Conservation (phyloP, 1,140 invertebrate species). For the Spodoptera litura region DNA sequence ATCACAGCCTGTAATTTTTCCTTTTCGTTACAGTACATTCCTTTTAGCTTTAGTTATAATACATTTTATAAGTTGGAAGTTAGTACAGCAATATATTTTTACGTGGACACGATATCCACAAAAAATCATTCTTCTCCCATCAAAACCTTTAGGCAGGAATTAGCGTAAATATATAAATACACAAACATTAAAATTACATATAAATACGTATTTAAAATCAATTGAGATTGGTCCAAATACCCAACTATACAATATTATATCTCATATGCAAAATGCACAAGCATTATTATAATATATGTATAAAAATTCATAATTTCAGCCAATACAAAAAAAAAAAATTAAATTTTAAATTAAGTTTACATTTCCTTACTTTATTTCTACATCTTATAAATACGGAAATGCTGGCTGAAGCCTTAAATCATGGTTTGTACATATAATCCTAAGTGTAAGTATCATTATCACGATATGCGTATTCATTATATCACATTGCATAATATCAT, state of each 20-base stretch:
- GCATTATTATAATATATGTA: neutral
- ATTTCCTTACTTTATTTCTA: constrained; percentile 14
- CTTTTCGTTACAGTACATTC: too few relatives aligned
- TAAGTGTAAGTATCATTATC: constrained; percentile 48
- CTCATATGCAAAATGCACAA: too few relatives aligned
- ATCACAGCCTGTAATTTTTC: too few relatives aligned
- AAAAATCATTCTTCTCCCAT: neutral
- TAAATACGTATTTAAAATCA: neutral
- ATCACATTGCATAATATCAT: constrained; percentile 41
- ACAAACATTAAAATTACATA: neutral
- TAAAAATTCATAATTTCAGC: neutral
- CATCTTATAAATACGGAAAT: constrained; percentile 10
- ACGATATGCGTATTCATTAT: constrained; percentile 49
- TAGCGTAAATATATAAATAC: neutral
- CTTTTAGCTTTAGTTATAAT: too few relatives aligned
- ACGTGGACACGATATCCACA: neutral
- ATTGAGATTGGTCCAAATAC: neutral
- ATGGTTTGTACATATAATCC: constrained; percentile 27
- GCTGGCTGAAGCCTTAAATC: constrained; percentile 19
- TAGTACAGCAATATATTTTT: too few relatives aligned
- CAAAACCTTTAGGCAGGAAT: neutral
- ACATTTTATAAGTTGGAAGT: too few relatives aligned
- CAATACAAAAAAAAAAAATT: neutral
- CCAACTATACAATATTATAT: neutral
- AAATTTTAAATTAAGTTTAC: neutral